phyloP scores from a whole-genome alignment of 1,140 invertebrate species.

The Drosophila sucinea region DNA sequence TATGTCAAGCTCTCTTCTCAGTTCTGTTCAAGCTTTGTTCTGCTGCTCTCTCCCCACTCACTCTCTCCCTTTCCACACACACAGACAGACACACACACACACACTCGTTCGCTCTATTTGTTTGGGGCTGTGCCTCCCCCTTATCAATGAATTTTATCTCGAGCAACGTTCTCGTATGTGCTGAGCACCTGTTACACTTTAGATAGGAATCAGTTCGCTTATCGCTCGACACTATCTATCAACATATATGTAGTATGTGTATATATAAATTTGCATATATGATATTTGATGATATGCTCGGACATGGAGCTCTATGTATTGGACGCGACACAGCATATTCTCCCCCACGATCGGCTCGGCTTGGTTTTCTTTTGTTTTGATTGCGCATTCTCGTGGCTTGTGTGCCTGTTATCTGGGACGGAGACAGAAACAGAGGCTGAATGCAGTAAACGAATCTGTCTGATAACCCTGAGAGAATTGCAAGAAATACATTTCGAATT shows the following conservation, averaged over 20 bases:
- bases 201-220: slow-evolving; percentile 78
- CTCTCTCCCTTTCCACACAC: background rate
- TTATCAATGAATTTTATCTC: slow-evolving; percentile 79
- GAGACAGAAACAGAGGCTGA: no score
- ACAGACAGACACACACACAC: background rate
- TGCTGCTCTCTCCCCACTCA: slow-evolving; percentile 18
- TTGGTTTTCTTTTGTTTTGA: slow-evolving; percentile 8
- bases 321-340: slow-evolving; percentile 27
- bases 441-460: background rate
- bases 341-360: slow-evolving; percentile 29
- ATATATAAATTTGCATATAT: slow-evolving; percentile 24
- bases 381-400: background rate
- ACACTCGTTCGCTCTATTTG: slow-evolving; percentile 6
- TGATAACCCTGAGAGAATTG: slow-evolving; percentile 15
- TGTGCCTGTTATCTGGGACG: background rate
- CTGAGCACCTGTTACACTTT: slow-evolving; percentile 79
- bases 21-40: slow-evolving; percentile 56
- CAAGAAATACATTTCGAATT: background rate
- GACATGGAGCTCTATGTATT: slow-evolving; percentile 3
- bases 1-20: slow-evolving; percentile 59
- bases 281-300: slow-evolving; percentile 4
- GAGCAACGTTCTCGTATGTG: slow-evolving; percentile 57
- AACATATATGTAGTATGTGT: slow-evolving; percentile 8
- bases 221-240: slow-evolving; percentile 65
- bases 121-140: slow-evolving; percentile 30